A percentile compares a stretch with the other conserved stretches of the same genome.
These are phyloP conservation scores for Stenurella melanura DNA, from an alignment of 2,888 invertebrate genomes.

Conservation along the genomic window DNA sequence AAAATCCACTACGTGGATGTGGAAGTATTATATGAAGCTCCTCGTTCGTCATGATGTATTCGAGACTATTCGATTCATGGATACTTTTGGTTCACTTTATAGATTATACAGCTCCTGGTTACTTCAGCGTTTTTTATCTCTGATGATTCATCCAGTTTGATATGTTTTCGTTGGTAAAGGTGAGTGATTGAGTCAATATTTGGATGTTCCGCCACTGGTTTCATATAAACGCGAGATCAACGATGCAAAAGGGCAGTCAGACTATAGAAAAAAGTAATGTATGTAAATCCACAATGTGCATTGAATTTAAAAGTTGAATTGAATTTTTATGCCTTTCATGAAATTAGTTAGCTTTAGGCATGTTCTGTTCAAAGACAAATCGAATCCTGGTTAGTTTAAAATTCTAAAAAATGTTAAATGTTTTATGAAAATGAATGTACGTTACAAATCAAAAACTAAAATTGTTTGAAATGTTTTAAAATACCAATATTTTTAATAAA, in stretches of 20 bases:
- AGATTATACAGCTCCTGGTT: no score
- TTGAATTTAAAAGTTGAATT: conserved; percentile 65
- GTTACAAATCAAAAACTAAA: not conserved
- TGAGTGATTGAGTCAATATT: not conserved
- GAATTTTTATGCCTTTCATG: conserved; percentile 63
- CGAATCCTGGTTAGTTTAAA: conserved; percentile 54
- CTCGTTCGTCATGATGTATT: no score
- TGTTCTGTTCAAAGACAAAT: conserved; percentile 62
- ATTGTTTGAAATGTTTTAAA: not conserved
- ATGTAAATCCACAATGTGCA: conserved; percentile 64
- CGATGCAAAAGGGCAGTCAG: conserved; percentile 30
- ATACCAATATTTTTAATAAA: no score
- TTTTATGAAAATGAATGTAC: no score
- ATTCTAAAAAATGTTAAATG: conserved; percentile 39
- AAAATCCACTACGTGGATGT: no score
- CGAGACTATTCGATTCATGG: no score
- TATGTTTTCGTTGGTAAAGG: not conserved
- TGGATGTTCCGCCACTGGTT: conserved; percentile 12
- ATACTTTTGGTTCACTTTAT: no score
- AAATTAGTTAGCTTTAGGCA: conserved; percentile 61
- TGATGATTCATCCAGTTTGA: not conserved
- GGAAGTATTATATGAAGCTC: no score
- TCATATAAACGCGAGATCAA: conserved; percentile 18
- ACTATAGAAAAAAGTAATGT: conserved; percentile 50
- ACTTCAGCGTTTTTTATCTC: not conserved